Evolutionary conservation across 2,888 invertebrate species (phyloP), one percentile per base, ranked within the genome.

Genomic region (Cordylochernes scorpioides): DNA sequence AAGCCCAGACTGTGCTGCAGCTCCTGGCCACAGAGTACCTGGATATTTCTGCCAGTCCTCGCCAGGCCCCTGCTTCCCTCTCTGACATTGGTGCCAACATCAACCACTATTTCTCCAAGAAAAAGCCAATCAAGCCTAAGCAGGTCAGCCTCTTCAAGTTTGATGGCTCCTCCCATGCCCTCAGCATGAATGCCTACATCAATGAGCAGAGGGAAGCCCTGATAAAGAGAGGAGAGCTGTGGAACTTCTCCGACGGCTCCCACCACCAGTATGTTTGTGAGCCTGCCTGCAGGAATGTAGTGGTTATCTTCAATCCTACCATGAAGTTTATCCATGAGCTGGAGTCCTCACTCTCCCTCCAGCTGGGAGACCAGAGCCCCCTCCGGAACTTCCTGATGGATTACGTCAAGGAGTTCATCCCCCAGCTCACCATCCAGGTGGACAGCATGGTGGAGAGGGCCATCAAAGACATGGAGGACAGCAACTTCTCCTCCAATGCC

Each of bases 1-100:
- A 77, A 44, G 73, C 80, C 19, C 84, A 86, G 52, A 68, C 70
- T 49, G 77, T 78, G 45, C n/a, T n/a, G n/a, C n/a, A n/a, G n/a
- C n/a, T n/a, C n/a, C n/a, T n/a, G n/a, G n/a, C n/a, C n/a, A 5
- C 22, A 3, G 13, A 2, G n/a, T n/a, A n/a, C n/a, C n/a, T n/a
- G 7, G 17, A 17, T 2, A 19, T 19, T 19, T n/a, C n/a, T n/a
- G 3, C 24, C 27, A 8, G 7, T n/a, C 9, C 10, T n/a, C 7
- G 26, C 12, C 13, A 21, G 3, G 6, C 25, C 7, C n/a, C 9
- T 8, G 12, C n/a, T 3, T 24, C 25, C 5, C n/a, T 15, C 33
- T 35, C 31, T 33, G 15, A 27, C 16, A 27, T 17, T 6, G 15
- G 25, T 5, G 24, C 24, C 25, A 30, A 26, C 17, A 17, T 28